A percentile compares a stretch with the other conserved stretches of the same genome.
Evolutionary conservation across 64 coral and sea anemone genomes (phyloP).

Genomic region (Montipora sp.): DNA sequence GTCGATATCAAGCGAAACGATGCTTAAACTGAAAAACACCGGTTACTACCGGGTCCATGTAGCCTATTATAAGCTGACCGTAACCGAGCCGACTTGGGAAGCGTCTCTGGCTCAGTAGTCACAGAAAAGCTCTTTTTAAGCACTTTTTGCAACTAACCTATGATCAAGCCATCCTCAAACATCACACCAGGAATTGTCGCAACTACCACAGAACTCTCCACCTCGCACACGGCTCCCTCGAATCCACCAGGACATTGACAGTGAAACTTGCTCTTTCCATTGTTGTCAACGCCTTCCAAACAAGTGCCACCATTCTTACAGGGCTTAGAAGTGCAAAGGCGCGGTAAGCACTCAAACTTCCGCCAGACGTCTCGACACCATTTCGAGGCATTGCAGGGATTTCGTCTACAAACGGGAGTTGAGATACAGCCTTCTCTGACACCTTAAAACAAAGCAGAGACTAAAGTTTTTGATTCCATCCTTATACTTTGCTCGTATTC

Average conservation of each 20-base stretch:
- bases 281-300: slow-evolving; percentile 72
- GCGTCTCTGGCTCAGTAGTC: not conserved
- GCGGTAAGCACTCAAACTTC: slow-evolving; percentile 71
- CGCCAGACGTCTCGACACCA: slow-evolving; percentile 94
- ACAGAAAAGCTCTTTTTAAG: too few relatives aligned
- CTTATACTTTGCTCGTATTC: not conserved
- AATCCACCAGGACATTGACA: slow-evolving; percentile 73
- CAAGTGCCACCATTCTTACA: slow-evolving; percentile 91
- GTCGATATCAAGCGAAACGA: too few relatives aligned
- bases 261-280: slow-evolving; percentile 69
- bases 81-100: too few relatives aligned
- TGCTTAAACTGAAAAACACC: too few relatives aligned
- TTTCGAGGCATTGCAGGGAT: slow-evolving; percentile 44
- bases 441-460: slow-evolving; percentile 54
- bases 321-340: slow-evolving; percentile 62
- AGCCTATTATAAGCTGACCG: too few relatives aligned
- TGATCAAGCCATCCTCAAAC: slow-evolving; percentile 64
- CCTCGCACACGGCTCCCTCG: slow-evolving; percentile 76
- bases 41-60: too few relatives aligned
- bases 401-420: slow-evolving; percentile 44
- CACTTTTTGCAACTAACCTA: slow-evolving; percentile 47
- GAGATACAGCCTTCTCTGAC: slow-evolving; percentile 77
- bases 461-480: not conserved
- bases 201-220: slow-evolving; percentile 69
- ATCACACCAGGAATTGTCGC: slow-evolving; percentile 11